Evolutionary conservation across 2,888 invertebrate genomes (phyloP).

Genomic region (Agrochola lychnidis): DNA sequence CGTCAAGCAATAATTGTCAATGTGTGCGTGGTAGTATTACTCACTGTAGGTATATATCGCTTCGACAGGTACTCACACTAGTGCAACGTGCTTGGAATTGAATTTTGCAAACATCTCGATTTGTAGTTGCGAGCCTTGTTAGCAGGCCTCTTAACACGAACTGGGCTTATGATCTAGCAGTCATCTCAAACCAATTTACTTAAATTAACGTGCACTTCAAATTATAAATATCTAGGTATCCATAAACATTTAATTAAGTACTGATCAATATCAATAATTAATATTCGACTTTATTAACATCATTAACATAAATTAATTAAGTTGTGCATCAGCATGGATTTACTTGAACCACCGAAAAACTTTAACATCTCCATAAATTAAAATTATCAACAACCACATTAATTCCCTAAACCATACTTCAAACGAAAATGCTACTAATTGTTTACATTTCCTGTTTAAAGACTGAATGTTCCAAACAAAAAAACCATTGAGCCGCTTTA

Average conservation of each 20-base stretch:
- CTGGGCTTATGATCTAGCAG: not conserved
- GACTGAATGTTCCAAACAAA: conserved; percentile 75
- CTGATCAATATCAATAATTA: conserved; percentile 28
- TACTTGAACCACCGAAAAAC: conserved; percentile 41
- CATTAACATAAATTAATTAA: conserved; percentile 38
- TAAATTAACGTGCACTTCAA: not conserved
- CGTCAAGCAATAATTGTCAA: too few relatives aligned
- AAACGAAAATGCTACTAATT: conserved; percentile 74
- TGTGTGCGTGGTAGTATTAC: too few relatives aligned
- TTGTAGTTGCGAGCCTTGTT: too few relatives aligned
- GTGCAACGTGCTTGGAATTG: too few relatives aligned
- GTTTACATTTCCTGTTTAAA: conserved; percentile 85
- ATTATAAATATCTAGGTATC: conserved; percentile 3
- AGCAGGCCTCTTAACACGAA: not conserved
- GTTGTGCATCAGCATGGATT: conserved; percentile 17
- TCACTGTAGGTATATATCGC: too few relatives aligned
- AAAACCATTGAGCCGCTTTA: conserved; percentile 79
- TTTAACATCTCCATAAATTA: conserved; percentile 63
- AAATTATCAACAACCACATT: conserved; percentile 62
- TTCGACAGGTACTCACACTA: too few relatives aligned
- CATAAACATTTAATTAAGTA: conserved; percentile 14
- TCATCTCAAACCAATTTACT: not conserved
- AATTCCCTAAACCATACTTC: conserved; percentile 58
- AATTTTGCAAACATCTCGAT: too few relatives aligned
- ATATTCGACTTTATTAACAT: conserved; percentile 23